Evolutionary conservation across 2,113 vertebrate species (phyloP).

Genomic region (Spermophilus dauricus): DNA sequence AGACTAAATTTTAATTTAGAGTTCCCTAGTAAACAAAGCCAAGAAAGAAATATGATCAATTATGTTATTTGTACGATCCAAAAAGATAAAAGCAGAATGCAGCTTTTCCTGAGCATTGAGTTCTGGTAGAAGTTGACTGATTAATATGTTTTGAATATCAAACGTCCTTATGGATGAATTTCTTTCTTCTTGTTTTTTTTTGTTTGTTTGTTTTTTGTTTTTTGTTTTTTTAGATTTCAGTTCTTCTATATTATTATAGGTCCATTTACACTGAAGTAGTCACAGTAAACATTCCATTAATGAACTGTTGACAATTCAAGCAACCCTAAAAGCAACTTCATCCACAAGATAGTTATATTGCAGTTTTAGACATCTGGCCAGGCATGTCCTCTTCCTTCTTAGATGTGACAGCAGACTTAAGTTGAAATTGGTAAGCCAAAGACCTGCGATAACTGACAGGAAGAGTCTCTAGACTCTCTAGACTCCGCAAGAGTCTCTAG

Average conservation of each 20-base stretch:
- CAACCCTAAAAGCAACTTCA: neutral
- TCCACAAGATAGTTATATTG: slow-evolving; percentile 13
- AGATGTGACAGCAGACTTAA: neutral
- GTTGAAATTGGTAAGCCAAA: slow-evolving; percentile 34
- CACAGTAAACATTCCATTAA: slow-evolving; percentile 42
- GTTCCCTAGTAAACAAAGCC: neutral
- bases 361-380: neutral
- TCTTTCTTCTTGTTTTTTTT: neutral
- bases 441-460: neutral
- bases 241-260: neutral
- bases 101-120: neutral
- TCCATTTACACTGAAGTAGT: neutral
- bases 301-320: slow-evolving; percentile 46
- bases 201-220: no score
- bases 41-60: neutral
- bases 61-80: neutral
- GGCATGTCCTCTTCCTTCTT: neutral
- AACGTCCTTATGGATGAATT: neutral
- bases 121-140: neutral
- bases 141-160: slow-evolving; percentile 18
- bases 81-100: neutral
- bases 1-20: neutral
- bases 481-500: neutral
- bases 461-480: no score
- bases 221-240: slow-evolving; percentile 29